phyloP scores from a whole-genome alignment of 2,113 vertebrate genomes.

The Trogon melanurus region DNA sequence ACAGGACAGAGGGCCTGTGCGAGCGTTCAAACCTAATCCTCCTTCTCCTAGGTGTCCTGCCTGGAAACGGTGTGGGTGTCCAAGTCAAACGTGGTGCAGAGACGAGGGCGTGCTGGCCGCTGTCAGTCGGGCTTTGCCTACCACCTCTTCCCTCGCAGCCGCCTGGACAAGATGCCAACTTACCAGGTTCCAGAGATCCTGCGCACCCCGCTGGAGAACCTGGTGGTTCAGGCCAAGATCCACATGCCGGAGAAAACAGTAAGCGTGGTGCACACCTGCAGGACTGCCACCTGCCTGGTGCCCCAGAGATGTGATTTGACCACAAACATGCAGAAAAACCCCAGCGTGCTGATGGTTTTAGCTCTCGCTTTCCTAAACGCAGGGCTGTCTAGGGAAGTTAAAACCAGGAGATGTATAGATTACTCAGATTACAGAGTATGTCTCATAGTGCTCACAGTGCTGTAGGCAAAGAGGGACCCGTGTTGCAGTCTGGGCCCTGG shows the following conservation, averaged over 20 bases:
- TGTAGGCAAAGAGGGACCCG: neutral
- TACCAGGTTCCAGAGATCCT: constrained; percentile 95
- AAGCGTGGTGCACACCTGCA: neutral
- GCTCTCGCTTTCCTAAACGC: neutral
- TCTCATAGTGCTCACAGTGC: neutral
- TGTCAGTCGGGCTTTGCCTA: constrained; percentile 95
- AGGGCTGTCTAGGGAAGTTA: neutral
- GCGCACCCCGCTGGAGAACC: constrained; percentile 92
- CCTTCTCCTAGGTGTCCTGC: constrained; percentile 85
- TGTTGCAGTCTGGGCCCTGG: neutral
- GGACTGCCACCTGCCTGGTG: rapidly evolving
- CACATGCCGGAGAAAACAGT: constrained; percentile 93
- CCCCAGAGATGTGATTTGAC: too few relatives aligned
- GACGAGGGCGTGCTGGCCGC: constrained; percentile 91
- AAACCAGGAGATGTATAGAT: neutral
- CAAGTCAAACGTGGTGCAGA: constrained; percentile 91
- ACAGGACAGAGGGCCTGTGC: rapidly evolving
- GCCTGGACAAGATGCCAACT: constrained; percentile 84
- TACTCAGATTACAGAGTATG: neutral
- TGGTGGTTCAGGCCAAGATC: constrained; percentile 95
- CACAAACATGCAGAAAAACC: too few relatives aligned
- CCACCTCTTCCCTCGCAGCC: constrained; percentile 88
- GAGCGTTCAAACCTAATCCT: rapidly evolving
- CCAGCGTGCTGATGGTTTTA: neutral
- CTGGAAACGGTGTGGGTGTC: constrained; percentile 96